These are phyloP conservation scores for Meda fulgida DNA, from an alignment of 2,797 vertebrate genomes.

Conservation along the genomic window DNA sequence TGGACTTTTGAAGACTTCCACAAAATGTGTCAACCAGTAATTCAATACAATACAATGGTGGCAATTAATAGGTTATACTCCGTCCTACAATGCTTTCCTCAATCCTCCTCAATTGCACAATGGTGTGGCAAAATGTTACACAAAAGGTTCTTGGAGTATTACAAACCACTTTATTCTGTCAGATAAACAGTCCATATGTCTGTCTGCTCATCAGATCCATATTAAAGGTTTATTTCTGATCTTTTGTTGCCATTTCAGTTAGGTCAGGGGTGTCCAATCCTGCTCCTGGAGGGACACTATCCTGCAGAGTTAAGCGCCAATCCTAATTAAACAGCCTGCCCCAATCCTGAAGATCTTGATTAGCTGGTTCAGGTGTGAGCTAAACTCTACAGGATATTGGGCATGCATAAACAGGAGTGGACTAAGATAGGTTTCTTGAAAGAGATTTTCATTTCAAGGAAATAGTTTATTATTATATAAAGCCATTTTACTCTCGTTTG, in stretches of 20 bases:
- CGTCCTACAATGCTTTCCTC: background rate
- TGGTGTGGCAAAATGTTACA: background rate
- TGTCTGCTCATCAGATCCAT: background rate
- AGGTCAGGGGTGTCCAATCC: background rate
- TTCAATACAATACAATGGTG: too few relatives aligned
- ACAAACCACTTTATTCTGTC: background rate
- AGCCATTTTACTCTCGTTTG: too few relatives aligned
- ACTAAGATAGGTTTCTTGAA: too few relatives aligned
- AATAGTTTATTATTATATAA: too few relatives aligned
- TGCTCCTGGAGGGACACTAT: background rate
- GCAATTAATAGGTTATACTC: too few relatives aligned
- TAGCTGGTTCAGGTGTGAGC: too few relatives aligned
- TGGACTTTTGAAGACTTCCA: too few relatives aligned
- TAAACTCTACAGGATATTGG: background rate
- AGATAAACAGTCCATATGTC: background rate
- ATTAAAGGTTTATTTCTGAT: background rate
- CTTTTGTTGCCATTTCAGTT: background rate
- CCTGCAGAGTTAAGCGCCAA: background rate
- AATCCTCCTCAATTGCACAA: background rate
- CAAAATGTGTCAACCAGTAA: too few relatives aligned
- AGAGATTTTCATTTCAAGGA: too few relatives aligned
- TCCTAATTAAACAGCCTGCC: background rate
- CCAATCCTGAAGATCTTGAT: too few relatives aligned
- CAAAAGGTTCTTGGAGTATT: background rate
- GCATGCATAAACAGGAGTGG: background rate